Evolutionary conservation across 2,888 invertebrate genomes (phyloP).

Genomic region (Pandemis heparana): DNA sequence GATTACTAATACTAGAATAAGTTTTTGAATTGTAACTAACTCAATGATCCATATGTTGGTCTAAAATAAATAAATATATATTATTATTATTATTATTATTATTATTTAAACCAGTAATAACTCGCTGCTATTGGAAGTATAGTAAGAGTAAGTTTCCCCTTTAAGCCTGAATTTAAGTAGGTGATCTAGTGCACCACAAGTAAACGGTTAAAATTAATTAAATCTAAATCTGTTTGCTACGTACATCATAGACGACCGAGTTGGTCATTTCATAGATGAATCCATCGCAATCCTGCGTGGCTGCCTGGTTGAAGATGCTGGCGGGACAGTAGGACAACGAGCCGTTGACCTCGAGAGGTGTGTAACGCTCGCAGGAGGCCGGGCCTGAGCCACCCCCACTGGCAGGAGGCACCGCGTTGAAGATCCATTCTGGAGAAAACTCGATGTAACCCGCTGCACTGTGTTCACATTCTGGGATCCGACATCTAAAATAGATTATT

Average conservation of each 20-base stretch:
- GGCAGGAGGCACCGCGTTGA: conserved; percentile 71
- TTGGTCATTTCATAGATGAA: conserved; percentile 69
- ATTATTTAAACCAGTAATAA: too few relatives aligned
- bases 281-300: conserved; percentile 56
- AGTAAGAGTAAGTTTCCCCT: too few relatives aligned
- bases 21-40: too few relatives aligned
- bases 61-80: too few relatives aligned
- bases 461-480: conserved; percentile 81
- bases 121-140: too few relatives aligned
- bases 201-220: too few relatives aligned
- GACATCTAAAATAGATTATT: conserved; percentile 66
- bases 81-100: too few relatives aligned
- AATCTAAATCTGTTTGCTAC: conserved; percentile 38
- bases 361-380: conserved; percentile 78
- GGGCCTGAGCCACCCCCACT: conserved; percentile 53
- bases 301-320: conserved; percentile 55
- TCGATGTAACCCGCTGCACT: conserved; percentile 57
- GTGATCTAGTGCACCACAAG: too few relatives aligned
- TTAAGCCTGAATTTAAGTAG: background rate
- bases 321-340: conserved; percentile 62
- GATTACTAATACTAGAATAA: too few relatives aligned
- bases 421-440: conserved; percentile 75
- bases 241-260: conserved; percentile 74
- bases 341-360: conserved; percentile 56
- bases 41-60: too few relatives aligned